A percentile compares a stretch with the other conserved stretches of the same genome.
Evolutionary conservation across 2,113 vertebrate genomes (phyloP).

Genomic region (Australoheros scitulus): DNA sequence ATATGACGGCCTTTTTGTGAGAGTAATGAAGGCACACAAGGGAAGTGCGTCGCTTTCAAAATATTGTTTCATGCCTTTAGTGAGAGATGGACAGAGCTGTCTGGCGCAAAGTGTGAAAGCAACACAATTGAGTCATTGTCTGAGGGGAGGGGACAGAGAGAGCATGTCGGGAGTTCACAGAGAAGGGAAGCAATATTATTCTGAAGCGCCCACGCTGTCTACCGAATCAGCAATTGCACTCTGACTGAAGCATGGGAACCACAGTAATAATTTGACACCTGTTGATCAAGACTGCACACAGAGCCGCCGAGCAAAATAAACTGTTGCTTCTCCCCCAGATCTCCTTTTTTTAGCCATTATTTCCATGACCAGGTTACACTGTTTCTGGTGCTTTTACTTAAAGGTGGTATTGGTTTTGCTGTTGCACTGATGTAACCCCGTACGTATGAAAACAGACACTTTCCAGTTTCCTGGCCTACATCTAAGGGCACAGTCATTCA

Average conservation of each 20-base stretch:
- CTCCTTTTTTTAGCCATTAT: slow-evolving; percentile 4
- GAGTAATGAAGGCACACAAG: slow-evolving; percentile 68
- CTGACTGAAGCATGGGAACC: slow-evolving; percentile 60
- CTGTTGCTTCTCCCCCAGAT: slow-evolving; percentile 10
- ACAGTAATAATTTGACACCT: slow-evolving; percentile 71
- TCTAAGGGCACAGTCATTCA: neutral
- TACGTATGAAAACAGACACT: neutral
- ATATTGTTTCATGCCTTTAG: slow-evolving; percentile 77
- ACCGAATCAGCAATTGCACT: slow-evolving; percentile 40
- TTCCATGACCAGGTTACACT: neutral
- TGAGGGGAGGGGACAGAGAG: slow-evolving; percentile 39
- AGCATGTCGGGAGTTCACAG: slow-evolving; percentile 64
- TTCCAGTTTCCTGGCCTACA: neutral
- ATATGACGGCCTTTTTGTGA: slow-evolving; percentile 69
- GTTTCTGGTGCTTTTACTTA: too few relatives aligned
- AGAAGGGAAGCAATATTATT: slow-evolving; percentile 67
- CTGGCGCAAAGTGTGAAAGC: slow-evolving; percentile 74
- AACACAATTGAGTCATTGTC: slow-evolving; percentile 80
- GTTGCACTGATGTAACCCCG: neutral
- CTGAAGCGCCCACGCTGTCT: slow-evolving; percentile 60
- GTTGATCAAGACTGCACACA: slow-evolving; percentile 69
- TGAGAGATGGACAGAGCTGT: slow-evolving; percentile 67
- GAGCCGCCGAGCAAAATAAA: slow-evolving; percentile 20
- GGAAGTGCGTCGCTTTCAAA: slow-evolving; percentile 74
- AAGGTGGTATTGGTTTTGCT: neutral